Percentiles rank a stretch among this genome's conserved stretches.
Conservation (phyloP, 2,888 invertebrate species). For the Erpobdella octoculata region DNA sequence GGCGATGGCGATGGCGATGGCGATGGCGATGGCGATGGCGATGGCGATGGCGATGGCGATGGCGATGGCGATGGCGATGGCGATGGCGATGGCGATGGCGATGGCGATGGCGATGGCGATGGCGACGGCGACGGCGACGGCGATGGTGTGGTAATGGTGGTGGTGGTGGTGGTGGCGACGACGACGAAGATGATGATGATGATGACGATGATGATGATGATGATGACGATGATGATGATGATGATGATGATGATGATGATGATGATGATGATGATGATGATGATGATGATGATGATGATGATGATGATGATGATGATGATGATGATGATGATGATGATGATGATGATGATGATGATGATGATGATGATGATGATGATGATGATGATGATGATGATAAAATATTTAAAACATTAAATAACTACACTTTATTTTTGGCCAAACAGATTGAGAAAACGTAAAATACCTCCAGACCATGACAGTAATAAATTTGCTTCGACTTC, state of each 20-base stretch:
- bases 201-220: constrained; percentile 22
- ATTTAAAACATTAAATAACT: too few species aligned
- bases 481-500: too few species aligned
- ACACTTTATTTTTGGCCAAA: too few species aligned
- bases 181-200: too few species aligned
- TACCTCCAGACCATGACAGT: too few species aligned
- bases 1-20: constrained; percentile 2
- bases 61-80: constrained; percentile 5
- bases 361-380: constrained; percentile 17
- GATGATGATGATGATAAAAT: not conserved
- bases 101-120: not conserved
- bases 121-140: constrained; percentile 16
- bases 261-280: constrained; percentile 15
- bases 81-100: not conserved
- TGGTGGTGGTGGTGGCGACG: too few species aligned
- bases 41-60: constrained; percentile 1
- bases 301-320: not conserved
- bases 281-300: constrained; percentile 19
- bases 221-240: constrained; percentile 26
- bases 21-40: constrained; percentile 5
- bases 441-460: too few species aligned
- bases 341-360: constrained; percentile 3
- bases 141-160: too few species aligned
- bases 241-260: constrained; percentile 24
- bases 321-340: not conserved